A percentile compares a stretch with the other conserved stretches of the same genome.
These are phyloP conservation scores for Rhynchopsitta pachyrhyncha DNA, from an alignment of 2,113 vertebrate genomes.

Conservation along the genomic window DNA sequence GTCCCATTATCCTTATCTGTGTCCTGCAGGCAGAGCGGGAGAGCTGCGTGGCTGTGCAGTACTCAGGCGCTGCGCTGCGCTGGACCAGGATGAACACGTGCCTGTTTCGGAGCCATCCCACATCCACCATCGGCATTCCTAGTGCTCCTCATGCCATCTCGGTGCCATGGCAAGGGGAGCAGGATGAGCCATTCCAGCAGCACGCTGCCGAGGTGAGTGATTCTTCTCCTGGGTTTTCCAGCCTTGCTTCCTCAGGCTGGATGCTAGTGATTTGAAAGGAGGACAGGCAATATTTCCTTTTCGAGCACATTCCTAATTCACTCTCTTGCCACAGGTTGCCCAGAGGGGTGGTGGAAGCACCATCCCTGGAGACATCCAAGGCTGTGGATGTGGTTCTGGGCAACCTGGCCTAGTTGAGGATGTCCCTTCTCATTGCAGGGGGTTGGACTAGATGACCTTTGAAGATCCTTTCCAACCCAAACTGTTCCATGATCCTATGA, in stretches of 20 bases:
- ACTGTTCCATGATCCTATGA: background rate
- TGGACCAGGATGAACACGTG: conserved; percentile 50
- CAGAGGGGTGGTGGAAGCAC: background rate
- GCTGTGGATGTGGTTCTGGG: background rate
- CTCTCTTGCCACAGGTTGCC: background rate
- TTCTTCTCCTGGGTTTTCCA: accelerated
- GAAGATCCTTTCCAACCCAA: background rate
- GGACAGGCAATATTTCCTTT: accelerated
- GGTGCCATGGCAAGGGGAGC: background rate
- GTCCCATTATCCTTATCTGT: background rate
- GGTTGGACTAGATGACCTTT: background rate
- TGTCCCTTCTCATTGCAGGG: background rate
- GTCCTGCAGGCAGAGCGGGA: conserved; percentile 70
- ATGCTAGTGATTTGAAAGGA: accelerated
- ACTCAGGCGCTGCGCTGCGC: background rate
- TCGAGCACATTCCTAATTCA: background rate
- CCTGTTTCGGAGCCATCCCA: conserved; percentile 40
- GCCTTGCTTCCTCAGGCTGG: accelerated
- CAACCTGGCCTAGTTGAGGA: background rate
- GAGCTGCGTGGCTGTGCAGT: conserved; percentile 36
- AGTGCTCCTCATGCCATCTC: background rate
- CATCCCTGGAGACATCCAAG: background rate
- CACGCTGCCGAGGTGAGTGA: conserved; percentile 71
- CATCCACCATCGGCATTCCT: conserved; percentile 49
- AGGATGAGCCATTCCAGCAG: conserved; percentile 34